Conservation (phyloP, 2,888 invertebrate genomes). For the Cryptophagus acutangulus region DNA sequence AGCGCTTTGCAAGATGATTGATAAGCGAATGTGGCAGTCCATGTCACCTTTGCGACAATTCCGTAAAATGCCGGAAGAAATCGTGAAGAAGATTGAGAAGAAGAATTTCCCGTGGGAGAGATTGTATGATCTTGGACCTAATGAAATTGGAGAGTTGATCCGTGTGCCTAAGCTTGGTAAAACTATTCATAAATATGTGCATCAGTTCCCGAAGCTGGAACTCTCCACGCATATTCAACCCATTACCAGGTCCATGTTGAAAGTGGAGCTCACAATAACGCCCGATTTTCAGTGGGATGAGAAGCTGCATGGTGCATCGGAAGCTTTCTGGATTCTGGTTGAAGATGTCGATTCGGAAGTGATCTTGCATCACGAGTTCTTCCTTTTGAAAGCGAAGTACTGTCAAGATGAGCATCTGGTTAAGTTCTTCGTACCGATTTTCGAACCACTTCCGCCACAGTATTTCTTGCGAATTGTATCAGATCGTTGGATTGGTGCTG, state of each 20-base stretch:
- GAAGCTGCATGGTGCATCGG: slow-evolving; percentile 76
- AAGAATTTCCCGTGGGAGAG: slow-evolving; percentile 93
- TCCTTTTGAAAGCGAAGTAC: slow-evolving; percentile 92
- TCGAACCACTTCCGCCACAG: slow-evolving; percentile 97
- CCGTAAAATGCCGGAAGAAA: slow-evolving; percentile 94
- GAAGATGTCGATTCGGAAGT: slow-evolving; percentile 86
- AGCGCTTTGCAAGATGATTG: slow-evolving; percentile 97
- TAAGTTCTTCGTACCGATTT: slow-evolving; percentile 97
- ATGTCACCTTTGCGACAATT: slow-evolving; percentile 98
- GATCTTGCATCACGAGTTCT: slow-evolving; percentile 89
- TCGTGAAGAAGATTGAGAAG: slow-evolving; percentile 96
- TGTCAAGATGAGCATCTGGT: slow-evolving; percentile 90
- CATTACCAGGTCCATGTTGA: slow-evolving; percentile 85
- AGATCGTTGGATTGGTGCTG: slow-evolving; percentile 90
- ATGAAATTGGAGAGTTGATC: slow-evolving; percentile 93
- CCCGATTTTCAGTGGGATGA: slow-evolving; percentile 99
- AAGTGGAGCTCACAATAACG: slow-evolving; percentile 94
- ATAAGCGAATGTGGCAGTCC: slow-evolving; percentile 98
- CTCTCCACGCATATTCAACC: slow-evolving; percentile 97
- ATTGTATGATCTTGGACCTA: slow-evolving; percentile 92
- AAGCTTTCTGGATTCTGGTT: slow-evolving; percentile 84
- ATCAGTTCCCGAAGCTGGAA: slow-evolving; percentile 95
- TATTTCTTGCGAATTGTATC: slow-evolving; percentile 91
- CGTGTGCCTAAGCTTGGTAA: slow-evolving; percentile 90
- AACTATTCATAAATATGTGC: slow-evolving; percentile 92